phyloP scores from a whole-genome alignment of 2,797 vertebrate genomes.

The Melanotaenia boesemani region DNA sequence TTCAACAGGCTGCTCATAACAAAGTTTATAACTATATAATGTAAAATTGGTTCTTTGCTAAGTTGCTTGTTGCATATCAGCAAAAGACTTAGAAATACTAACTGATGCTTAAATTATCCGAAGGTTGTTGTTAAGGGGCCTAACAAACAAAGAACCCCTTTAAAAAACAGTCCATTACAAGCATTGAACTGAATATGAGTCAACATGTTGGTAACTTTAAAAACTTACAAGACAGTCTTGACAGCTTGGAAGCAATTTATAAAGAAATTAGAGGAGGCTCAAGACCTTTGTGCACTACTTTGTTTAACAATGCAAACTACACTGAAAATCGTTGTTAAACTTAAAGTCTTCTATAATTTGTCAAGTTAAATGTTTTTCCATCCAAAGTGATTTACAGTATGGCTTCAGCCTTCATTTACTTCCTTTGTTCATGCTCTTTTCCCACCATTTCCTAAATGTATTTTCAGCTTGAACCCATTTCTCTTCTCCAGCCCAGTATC shows the following conservation, averaged over 20 bases:
- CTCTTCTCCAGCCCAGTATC: conserved; percentile 44
- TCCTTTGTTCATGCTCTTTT: conserved; percentile 15
- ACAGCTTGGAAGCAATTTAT: background rate
- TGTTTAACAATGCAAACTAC: background rate
- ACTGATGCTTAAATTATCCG: too few species aligned
- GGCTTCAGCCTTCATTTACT: conserved; percentile 15
- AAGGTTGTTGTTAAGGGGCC: too few species aligned
- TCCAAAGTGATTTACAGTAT: background rate
- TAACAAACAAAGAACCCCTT: background rate
- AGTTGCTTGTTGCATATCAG: background rate
- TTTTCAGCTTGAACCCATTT: conserved; percentile 47
- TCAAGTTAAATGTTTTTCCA: conserved; percentile 1
- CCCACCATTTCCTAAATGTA: conserved; percentile 39
- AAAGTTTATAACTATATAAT: background rate
- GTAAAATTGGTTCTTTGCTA: background rate
- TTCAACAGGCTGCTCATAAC: background rate
- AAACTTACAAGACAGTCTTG: background rate
- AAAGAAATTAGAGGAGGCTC: background rate
- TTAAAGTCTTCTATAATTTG: background rate
- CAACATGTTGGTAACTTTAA: background rate
- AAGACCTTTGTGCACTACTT: background rate
- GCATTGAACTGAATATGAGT: background rate
- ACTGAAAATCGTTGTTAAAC: background rate
- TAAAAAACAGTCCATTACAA: background rate
- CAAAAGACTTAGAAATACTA: too few species aligned